Percentiles rank a stretch among this genome's conserved stretches.
Evolutionary conservation across 2,797 vertebrate species (phyloP).

Genomic region (Notoglanidium macrostoma): DNA sequence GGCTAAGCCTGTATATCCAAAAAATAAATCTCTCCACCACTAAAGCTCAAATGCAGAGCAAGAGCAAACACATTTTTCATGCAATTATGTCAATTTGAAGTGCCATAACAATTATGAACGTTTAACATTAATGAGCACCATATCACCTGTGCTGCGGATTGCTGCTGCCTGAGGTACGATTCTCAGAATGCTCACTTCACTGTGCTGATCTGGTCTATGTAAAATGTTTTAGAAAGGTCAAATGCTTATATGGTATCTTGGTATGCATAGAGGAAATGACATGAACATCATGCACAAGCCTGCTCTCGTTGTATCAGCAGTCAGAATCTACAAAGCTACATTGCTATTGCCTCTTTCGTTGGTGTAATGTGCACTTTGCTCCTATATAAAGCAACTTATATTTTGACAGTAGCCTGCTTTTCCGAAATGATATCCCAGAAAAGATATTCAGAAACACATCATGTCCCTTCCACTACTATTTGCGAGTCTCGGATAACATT

Average conservation of each 20-base stretch:
- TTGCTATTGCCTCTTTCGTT: background rate
- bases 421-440: conserved; percentile 18
- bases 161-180: background rate
- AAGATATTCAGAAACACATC: conserved; percentile 22
- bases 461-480: background rate
- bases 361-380: conserved; percentile 12
- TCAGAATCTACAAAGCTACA: background rate
- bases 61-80: conserved; percentile 25
- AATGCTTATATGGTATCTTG: background rate
- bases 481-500: conserved; percentile 12
- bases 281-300: background rate
- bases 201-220: conserved; percentile 26
- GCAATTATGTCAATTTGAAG: conserved; percentile 9
- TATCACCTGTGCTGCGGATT: conserved; percentile 9
- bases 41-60: conserved; percentile 15
- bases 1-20: background rate
- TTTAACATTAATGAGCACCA: conserved; percentile 39
- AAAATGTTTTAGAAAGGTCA: conserved; percentile 37
- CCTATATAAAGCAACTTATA: conserved; percentile 17
- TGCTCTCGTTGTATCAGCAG: background rate
- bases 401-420: conserved; percentile 7
- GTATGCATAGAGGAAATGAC: background rate
- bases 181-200: background rate
- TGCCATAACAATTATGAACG: conserved; percentile 37
- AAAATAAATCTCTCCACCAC: conserved; percentile 14